Conservation (phyloP, 2,888 invertebrate species). For the Mythimna loreyi region DNA sequence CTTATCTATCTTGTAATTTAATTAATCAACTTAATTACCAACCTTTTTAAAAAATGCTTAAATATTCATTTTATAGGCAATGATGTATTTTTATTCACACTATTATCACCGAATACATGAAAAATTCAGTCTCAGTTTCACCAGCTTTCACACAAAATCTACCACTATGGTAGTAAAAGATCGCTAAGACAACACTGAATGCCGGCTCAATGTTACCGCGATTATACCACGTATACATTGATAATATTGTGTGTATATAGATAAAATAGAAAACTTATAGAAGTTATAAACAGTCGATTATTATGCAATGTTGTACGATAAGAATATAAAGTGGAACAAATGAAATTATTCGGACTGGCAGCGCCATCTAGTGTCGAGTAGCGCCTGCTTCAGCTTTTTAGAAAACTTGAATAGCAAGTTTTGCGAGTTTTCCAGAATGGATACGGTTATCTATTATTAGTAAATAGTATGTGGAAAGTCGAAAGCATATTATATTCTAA, state of each 20-base stretch:
- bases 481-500: neutral
- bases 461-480: neutral
- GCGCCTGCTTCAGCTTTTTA: constrained; percentile 2
- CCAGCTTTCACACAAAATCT: neutral
- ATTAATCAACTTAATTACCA: too few species aligned
- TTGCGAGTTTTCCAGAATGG: constrained; percentile 16
- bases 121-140: neutral
- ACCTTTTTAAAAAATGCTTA: too few species aligned
- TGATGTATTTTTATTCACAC: neutral
- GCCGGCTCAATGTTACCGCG: constrained; percentile 54
- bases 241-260: constrained; percentile 5
- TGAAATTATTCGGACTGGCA: neutral
- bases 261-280: neutral
- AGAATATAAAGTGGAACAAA: neutral
- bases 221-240: constrained; percentile 18
- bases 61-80: neutral
- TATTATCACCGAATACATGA: too few species aligned
- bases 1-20: neutral
- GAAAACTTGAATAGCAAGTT: constrained; percentile 17
- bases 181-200: constrained; percentile 38
- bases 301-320: constrained; percentile 22
- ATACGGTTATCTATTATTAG: neutral
- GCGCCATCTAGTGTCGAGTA: constrained; percentile 60
- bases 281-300: constrained; percentile 13
- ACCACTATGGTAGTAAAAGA: constrained; percentile 42